Base-by-base conservation (phyloP, 1,140 invertebrate genomes). In the Leptinotarsa defecta region DNA sequence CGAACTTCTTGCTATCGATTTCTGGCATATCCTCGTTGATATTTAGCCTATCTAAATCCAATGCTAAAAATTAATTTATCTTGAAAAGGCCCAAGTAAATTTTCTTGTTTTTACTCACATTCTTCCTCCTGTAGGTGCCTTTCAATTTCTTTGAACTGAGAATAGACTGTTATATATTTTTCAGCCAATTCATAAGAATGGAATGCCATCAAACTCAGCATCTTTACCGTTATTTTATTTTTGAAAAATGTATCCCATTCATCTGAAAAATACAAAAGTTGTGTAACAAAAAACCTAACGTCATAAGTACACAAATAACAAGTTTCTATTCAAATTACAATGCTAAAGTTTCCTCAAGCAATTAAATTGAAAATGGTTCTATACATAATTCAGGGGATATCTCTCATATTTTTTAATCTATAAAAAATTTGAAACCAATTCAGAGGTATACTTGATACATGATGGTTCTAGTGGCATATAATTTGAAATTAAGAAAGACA, bases 71-170 rank as follows among this genome's bases (percentile, higher is more conserved):
- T 43, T 11, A 43, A 43, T 3, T 43, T 43, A 43, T 43, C 8
- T 8, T 43, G 20, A 68, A 34, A 22, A 68, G 17, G 1, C 8
- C 63, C 4, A 65, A 22, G 3, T 24, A 65, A 8, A 27, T 24
- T 22, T 11, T 65, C 15, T 34, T 22, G 20, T 57, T 19, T 20
- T 19, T 69, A 69, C 68, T 27, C 11, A 69, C 68, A 34, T 48
- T 52, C 76, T 71, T 75, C 62, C 22, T 68, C 43, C 61, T 71
- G 68, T 20, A 79, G 67, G 22, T 48, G 13, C 52, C 67, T 72
- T 57, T 77, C 75, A 13, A 78, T 78, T 72, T 80, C 77, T 24
- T 81, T 81, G 52, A 70, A 81, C 65, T 78, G 77, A 3, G 76
- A 74, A 68, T 77, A 80, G 6, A 77, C 75, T 15, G 57, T 70